Base-by-base conservation (phyloP, 2,888 invertebrate genomes). In the Phlogophora meticulosa region DNA sequence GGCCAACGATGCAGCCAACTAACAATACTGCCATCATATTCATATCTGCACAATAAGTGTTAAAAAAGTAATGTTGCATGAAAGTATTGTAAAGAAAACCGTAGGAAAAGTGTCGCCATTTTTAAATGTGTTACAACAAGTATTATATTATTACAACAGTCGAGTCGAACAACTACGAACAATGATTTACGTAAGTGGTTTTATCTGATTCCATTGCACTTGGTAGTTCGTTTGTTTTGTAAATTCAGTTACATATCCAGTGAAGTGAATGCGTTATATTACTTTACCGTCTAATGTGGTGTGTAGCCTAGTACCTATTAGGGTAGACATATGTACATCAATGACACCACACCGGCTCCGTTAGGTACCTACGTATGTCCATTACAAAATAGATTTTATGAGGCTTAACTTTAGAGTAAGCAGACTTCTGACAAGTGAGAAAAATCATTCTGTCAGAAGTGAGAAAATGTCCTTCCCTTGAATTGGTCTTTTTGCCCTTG, bases 201-300 rank as follows among this genome's bases (percentile, higher is more conserved):
- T 34, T 32, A 70, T 38, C 38, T 57, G 22, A 34, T 28, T 72
- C 24, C 17, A 49, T 71, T 34, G 40, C 28, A 60, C 3, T 48
- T 36, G 4, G 60, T 40, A 20, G 9, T 49, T 20, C 42, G 24
- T 24, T 22, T 61, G 62, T 59, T 66, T 57, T 46, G 13, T 61
- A 36, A 61, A 38, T 61, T 48, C 24, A 45, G 17, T 52, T 45
- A 17, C 45, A 17, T 68, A 53, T 38, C 10, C 38, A 72, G 17
- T 43, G 15, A 20, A 46, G 32, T 38, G 28, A 72, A 38, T 49
- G 17, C 24, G n/a, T n/a, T 7, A 36, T 45, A 66, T 46, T 49
- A 17, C 36, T 36, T 42, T 17, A n/a, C 17, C 2, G 51, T 67
- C 45, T 38, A 52, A 52, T 65, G 43, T 43, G 42, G 28, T 67